phyloP scores from a whole-genome alignment of 1,140 invertebrate genomes.

The Apis mellifera region DNA sequence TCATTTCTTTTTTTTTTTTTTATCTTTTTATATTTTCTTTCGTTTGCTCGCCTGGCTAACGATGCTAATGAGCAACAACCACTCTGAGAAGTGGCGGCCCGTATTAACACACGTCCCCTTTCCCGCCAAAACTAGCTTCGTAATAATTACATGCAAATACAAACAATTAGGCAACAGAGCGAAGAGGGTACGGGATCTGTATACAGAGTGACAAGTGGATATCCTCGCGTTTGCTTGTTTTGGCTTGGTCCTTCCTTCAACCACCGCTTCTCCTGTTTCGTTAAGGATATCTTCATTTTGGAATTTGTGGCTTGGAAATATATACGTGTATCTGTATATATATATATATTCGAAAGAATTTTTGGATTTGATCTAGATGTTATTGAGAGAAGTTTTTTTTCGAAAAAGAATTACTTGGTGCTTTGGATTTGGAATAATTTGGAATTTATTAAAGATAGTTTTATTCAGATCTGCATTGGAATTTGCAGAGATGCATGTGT shows the following conservation, averaged over 20 bases:
- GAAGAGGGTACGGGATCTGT: neutral
- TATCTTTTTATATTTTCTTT: neutral
- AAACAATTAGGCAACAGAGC: conserved; percentile 58
- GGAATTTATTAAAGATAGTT: too few species aligned
- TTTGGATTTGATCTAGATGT: too few species aligned
- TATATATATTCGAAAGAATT: too few species aligned
- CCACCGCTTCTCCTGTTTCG: too few species aligned
- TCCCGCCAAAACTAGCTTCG: neutral
- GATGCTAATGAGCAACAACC: conserved; percentile 57
- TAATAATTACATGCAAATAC: conserved; percentile 66
- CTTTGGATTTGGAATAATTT: too few species aligned
- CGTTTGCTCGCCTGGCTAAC: conserved; percentile 45
- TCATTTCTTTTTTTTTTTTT: neutral
- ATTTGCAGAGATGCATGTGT: too few species aligned
- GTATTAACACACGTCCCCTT: conserved; percentile 51
- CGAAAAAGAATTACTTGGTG: too few species aligned
- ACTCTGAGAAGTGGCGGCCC: conserved; percentile 43
- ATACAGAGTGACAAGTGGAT: neutral
- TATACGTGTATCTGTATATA: neutral
- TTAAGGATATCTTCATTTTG: neutral
- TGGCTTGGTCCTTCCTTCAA: too few species aligned
- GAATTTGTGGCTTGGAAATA: neutral
- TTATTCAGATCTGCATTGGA: too few species aligned
- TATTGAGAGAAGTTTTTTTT: too few species aligned
- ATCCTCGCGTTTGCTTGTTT: neutral